These are phyloP conservation scores for Anoura caudifer DNA, from an alignment of 2,113 vertebrate species.

Conservation along the genomic window DNA sequence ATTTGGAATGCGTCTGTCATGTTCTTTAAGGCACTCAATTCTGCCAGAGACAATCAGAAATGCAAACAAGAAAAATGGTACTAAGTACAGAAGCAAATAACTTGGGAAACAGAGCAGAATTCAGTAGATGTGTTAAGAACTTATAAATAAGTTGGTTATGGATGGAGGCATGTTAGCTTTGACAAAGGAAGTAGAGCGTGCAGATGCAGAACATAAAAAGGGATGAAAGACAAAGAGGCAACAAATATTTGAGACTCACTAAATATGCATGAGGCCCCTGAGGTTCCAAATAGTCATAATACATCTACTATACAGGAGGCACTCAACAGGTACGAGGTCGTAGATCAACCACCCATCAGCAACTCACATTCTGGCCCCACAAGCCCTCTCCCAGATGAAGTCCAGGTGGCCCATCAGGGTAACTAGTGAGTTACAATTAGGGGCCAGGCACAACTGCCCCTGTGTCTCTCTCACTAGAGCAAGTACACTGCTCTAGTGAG, in stretches of 20 bases:
- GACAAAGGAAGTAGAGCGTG: not conserved
- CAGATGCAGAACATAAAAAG: not conserved
- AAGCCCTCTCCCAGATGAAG: not conserved
- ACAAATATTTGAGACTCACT: not conserved
- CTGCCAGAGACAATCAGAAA: not conserved
- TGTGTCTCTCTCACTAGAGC: not conserved
- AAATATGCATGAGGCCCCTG: not conserved
- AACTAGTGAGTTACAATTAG: not conserved
- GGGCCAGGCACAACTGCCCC: no score
- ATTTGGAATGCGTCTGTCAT: not conserved
- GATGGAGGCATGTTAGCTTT: not conserved
- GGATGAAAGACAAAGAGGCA: not conserved
- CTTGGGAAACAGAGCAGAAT: not conserved
- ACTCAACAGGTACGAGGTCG: not conserved
- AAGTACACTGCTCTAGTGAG: fast-evolving
- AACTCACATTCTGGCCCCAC: not conserved
- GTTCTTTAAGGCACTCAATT: not conserved
- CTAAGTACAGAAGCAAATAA: not conserved
- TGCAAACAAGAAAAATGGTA: not conserved
- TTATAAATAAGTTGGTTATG: not conserved
- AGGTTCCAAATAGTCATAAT: not conserved
- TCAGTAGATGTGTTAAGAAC: not conserved
- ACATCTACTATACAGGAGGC: not conserved
- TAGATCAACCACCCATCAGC: not conserved
- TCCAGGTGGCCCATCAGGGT: not conserved